Conservation (phyloP, 64 coral and sea anemone species). For the Pocillopora verrucosa region DNA sequence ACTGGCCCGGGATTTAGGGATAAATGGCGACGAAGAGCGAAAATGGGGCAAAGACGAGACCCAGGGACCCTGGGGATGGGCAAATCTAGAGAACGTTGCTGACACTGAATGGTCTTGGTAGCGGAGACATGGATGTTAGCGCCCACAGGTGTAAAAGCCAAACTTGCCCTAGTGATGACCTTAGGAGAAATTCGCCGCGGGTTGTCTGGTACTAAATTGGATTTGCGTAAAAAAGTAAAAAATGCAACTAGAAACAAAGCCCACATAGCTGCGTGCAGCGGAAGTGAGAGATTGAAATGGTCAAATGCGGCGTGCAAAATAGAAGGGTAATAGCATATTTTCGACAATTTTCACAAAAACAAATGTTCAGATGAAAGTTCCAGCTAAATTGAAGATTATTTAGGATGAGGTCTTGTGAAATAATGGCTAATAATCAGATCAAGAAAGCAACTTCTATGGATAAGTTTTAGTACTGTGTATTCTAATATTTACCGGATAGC, state of each 20-base stretch:
- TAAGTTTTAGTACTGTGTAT: too few species aligned
- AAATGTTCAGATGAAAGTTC: too few species aligned
- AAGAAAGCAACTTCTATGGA: too few species aligned
- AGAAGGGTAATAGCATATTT: slow-evolving; percentile 31
- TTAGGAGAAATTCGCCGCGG: background rate
- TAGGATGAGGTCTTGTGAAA: too few species aligned
- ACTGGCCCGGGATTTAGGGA: background rate
- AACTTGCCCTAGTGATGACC: slow-evolving; percentile 11
- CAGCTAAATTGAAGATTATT: too few species aligned
- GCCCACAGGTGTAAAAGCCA: background rate
- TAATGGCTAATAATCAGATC: too few species aligned
- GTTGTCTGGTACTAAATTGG: slow-evolving; percentile 28
- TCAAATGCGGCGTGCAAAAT: slow-evolving; percentile 14
- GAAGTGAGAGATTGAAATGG: background rate
- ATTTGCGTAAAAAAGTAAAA: slow-evolving; percentile 45
- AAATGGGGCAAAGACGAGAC: slow-evolving; percentile 11
- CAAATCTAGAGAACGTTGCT: slow-evolving; percentile 8
- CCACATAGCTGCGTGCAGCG: slow-evolving; percentile 31
- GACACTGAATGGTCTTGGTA: slow-evolving; percentile 16
- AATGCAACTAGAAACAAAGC: slow-evolving; percentile 45
- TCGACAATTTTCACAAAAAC: too few species aligned
- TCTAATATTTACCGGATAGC: too few species aligned
- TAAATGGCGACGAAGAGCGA: background rate
- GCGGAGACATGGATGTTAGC: slow-evolving; percentile 12
- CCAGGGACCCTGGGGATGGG: background rate